These are phyloP conservation scores for Entomobrya multifasciata DNA, from an alignment of 2,888 invertebrate genomes.

Conservation along the genomic window DNA sequence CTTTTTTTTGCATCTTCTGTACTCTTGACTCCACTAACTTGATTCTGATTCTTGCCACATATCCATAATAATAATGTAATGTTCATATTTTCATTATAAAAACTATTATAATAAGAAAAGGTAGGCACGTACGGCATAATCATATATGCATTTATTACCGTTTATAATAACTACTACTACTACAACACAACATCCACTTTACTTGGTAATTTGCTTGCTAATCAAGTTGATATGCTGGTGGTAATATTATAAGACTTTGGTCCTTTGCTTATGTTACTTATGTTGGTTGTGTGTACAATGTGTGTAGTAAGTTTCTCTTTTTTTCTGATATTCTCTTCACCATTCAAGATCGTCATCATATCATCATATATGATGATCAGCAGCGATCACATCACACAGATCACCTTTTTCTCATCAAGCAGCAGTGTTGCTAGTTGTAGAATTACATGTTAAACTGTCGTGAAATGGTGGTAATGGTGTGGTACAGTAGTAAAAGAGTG, in stretches of 20 bases:
- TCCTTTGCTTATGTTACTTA: neutral
- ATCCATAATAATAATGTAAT: conserved; percentile 44
- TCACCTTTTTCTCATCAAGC: conserved; percentile 58
- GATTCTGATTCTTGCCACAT: conserved; percentile 55
- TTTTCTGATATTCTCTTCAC: conserved; percentile 48
- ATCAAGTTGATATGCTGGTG: conserved; percentile 52
- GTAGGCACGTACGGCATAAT: conserved; percentile 9
- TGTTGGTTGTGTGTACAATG: neutral
- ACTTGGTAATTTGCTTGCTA: conserved; percentile 60
- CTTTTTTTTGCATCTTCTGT: neutral
- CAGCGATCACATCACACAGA: conserved; percentile 21
- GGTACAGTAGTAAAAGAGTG: neutral
- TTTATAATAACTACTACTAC: conserved; percentile 42
- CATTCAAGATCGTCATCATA: conserved; percentile 43
- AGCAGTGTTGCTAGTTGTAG: neutral
- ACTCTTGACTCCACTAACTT: conserved; percentile 37
- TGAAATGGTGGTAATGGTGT: neutral
- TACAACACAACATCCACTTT: neutral
- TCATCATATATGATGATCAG: conserved; percentile 51
- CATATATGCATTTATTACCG: conserved; percentile 41
- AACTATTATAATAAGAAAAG: neutral
- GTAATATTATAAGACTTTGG: neutral
- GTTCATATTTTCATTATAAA: conserved; percentile 36
- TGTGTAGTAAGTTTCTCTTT: conserved; percentile 53
- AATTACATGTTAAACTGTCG: conserved; percentile 40